Evolutionary conservation across 2,888 invertebrate genomes (phyloP), one percentile per base, ranked within the genome.

Genomic region (Drosophila borealis): DNA sequence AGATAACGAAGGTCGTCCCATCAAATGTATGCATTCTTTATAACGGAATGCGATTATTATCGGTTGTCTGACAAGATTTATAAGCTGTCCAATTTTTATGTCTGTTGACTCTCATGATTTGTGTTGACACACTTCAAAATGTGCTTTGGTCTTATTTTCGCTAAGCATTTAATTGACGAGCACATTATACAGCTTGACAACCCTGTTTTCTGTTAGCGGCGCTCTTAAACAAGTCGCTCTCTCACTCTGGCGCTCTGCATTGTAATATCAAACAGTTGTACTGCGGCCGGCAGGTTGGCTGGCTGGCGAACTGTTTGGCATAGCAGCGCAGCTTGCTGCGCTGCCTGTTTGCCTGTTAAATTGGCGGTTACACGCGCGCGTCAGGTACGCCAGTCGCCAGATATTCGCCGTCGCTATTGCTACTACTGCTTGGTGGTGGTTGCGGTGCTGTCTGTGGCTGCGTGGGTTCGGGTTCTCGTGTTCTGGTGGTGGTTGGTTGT

Each of bases 341-440:
- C 74, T 74, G 82, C 70, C 83, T 91, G 91, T 74, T 88, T 70
- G 90, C 91, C 91, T 90, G 89, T 88, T 91, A 90, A 81, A 90
- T 91, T 91, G 91, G 91, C 91, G 91, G 91, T 91, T 90, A 90
- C 90, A 91, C 88, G 89, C 88, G 90, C 87, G 88, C 85, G 90
- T 81, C 81, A 87, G 80, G 80, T 78, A 81, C 71, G 63, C 57
- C 59, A 50, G 51, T 65, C 53, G 62, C 63, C 55, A 49, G 63
- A 62, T 73, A 56, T 68, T 49, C 48, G 56, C 53, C 55, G 62
- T 34, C 42, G 14, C 39, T 25, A 25, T 37, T 46, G 46, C 46
- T 62, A 50, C 48, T 29, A 17, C 17, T 33, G 33, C 42, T 54
- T 45, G 54, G 50, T 66, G 68, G 54, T 66, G 63, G 53, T 61